Conservation (phyloP, 2,888 invertebrate species). For the Azorinus chamasolen region DNA sequence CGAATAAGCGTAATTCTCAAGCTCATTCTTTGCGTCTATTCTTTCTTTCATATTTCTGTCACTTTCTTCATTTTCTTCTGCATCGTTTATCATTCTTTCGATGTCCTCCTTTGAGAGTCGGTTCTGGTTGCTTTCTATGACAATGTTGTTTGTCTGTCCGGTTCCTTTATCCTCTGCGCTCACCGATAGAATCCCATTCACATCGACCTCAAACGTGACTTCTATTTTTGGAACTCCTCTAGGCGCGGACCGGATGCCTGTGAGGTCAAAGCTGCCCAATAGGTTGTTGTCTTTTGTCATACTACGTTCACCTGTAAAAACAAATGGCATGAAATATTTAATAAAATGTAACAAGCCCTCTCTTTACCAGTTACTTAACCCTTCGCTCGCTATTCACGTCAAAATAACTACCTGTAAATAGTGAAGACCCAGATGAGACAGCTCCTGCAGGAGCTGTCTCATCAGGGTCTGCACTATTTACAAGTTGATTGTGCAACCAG, state of each 20-base stretch:
- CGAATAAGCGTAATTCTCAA: slow-evolving; percentile 97
- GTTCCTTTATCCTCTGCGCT: slow-evolving; percentile 99
- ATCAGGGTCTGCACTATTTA: too few species aligned
- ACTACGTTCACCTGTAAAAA: slow-evolving; percentile 93
- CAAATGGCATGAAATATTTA: neutral
- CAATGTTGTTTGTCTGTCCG: slow-evolving; percentile 99
- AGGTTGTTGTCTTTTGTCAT: slow-evolving; percentile 99
- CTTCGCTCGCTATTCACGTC: too few species aligned
- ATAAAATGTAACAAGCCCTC: too few species aligned
- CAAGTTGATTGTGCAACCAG: too few species aligned
- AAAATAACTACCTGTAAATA: too few species aligned
- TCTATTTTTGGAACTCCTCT: slow-evolving; percentile 87
- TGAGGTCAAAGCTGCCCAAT: slow-evolving; percentile 98
- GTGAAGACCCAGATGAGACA: too few species aligned
- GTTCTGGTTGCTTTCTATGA: slow-evolving; percentile 99
- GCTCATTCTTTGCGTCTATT: slow-evolving; percentile 98
- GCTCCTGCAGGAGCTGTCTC: too few species aligned
- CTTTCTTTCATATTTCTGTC: slow-evolving; percentile 94
- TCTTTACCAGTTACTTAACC: too few species aligned
- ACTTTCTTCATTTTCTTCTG: slow-evolving; percentile 99
- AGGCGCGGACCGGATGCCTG: slow-evolving; percentile 95
- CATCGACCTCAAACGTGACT: slow-evolving; percentile 88
- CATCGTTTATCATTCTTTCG: slow-evolving; percentile 99
- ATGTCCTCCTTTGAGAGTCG: slow-evolving; percentile 98
- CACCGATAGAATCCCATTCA: slow-evolving; percentile 88